Conservation (phyloP, 2,113 vertebrate species). For the Zingel zingel region DNA sequence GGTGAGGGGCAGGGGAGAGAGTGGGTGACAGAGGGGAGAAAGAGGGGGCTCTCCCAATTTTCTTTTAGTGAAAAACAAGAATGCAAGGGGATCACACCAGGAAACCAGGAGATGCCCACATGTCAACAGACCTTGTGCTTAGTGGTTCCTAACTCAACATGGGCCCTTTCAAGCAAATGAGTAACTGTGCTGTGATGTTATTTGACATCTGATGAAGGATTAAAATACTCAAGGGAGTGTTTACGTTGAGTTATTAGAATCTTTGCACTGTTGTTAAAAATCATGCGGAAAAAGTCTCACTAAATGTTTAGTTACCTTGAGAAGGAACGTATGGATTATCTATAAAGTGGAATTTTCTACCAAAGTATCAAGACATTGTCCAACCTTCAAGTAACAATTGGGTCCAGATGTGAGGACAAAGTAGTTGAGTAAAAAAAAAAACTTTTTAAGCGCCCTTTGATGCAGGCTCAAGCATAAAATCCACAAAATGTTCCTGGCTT, state of each 20-base stretch:
- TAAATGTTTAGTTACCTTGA: conserved; percentile 34
- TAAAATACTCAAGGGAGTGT: conserved; percentile 15
- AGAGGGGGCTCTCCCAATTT: conserved; percentile 53
- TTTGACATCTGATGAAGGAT: conserved; percentile 51
- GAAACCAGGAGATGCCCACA: conserved; percentile 67
- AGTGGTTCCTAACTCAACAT: conserved; percentile 53
- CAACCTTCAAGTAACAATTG: conserved; percentile 62
- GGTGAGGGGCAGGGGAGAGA: conserved; percentile 67
- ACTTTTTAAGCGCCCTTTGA: conserved; percentile 67
- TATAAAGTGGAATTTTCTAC: conserved; percentile 45
- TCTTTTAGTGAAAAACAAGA: conserved; percentile 74
- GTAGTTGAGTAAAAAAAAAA: conserved; percentile 42
- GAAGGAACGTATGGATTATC: conserved; percentile 43
- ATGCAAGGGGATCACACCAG: conserved; percentile 70
- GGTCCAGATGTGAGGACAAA: conserved; percentile 76
- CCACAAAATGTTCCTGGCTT: conserved; percentile 69
- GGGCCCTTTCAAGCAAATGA: conserved; percentile 51
- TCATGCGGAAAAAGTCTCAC: background rate
- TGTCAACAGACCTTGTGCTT: conserved; percentile 68
- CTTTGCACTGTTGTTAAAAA: conserved; percentile 15
- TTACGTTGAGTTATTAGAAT: conserved; percentile 32
- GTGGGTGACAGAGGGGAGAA: conserved; percentile 52
- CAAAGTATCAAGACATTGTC: conserved; percentile 52
- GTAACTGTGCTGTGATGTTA: conserved; percentile 42
- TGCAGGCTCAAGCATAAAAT: conserved; percentile 70